These are phyloP conservation scores for Trissolcus basalis DNA, from an alignment of 1,140 invertebrate genomes.

Conservation along the genomic window DNA sequence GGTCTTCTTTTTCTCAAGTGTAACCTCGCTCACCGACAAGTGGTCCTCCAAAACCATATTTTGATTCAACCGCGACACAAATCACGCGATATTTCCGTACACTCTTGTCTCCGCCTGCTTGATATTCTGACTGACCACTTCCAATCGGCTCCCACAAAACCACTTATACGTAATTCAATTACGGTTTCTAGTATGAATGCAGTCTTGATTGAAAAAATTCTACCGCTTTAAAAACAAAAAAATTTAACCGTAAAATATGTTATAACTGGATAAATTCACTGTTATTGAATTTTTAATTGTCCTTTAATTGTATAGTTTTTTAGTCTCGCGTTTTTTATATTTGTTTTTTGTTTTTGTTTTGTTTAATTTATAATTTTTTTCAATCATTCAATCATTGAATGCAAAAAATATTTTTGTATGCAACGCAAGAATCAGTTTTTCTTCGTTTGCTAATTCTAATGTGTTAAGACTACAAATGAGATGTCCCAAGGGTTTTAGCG, in stretches of 20 bases:
- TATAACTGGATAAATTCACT: no score
- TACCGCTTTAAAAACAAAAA: neutral
- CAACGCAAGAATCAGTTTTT: neutral
- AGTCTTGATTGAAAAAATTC: slow-evolving; percentile 4
- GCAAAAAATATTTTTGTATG: neutral
- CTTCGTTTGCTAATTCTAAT: slow-evolving; percentile 9
- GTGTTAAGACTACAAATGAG: slow-evolving; percentile 25
- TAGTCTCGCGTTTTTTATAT: neutral
- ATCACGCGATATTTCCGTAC: slow-evolving; percentile 16
- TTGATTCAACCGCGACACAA: slow-evolving; percentile 14
- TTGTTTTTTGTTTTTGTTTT: neutral
- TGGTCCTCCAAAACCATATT: slow-evolving; percentile 71
- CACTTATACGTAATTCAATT: slow-evolving; percentile 38
- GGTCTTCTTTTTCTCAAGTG: slow-evolving; percentile 75
- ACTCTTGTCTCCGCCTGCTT: slow-evolving; percentile 2
- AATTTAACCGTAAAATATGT: no score
- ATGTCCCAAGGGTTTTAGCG: slow-evolving; percentile 34
- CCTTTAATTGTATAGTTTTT: no score
- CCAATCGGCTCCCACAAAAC: slow-evolving; percentile 29
- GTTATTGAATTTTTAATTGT: no score
- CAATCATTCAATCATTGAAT: neutral
- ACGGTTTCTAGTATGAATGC: slow-evolving; percentile 12
- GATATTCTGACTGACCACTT: slow-evolving; percentile 5
- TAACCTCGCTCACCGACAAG: slow-evolving; percentile 74
- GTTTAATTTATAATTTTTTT: no score